These are phyloP conservation scores for Eupithecia dodoneata DNA, from an alignment of 2,888 invertebrate genomes.

Conservation along the genomic window DNA sequence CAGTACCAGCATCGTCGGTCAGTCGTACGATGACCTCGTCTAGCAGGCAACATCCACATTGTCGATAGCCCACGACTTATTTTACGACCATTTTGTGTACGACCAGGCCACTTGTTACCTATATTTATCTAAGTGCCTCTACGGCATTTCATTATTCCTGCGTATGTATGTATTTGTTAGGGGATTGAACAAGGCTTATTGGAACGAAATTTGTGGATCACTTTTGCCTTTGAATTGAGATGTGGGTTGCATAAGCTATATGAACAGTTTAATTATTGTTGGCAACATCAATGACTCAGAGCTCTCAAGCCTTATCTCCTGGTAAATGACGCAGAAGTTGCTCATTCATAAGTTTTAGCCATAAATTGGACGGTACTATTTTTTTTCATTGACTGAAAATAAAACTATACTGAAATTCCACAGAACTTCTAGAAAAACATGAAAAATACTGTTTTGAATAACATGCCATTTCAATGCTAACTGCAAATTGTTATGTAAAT, in stretches of 20 bases:
- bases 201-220: background rate
- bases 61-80: slow-evolving; percentile 55
- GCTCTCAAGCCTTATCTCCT: slow-evolving; percentile 10
- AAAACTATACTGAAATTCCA: background rate
- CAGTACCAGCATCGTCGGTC: slow-evolving; percentile 51
- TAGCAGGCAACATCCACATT: slow-evolving; percentile 54
- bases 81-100: slow-evolving; percentile 46
- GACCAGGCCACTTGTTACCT: slow-evolving; percentile 12
- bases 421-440: background rate
- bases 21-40: slow-evolving; percentile 72
- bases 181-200: background rate
- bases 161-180: background rate
- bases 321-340: slow-evolving; percentile 26
- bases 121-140: slow-evolving; percentile 12
- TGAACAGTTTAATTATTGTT: background rate
- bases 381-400: background rate
- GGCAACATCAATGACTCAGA: slow-evolving; percentile 24
- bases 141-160: background rate
- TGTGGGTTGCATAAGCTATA: background rate
- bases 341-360: background rate
- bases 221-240: background rate
- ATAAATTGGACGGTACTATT: background rate
- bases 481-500: slow-evolving; percentile 5
- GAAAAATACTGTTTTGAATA: background rate
- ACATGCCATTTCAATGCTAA: slow-evolving; percentile 3